Evolutionary conservation across 2,113 vertebrate genomes (phyloP).

Genomic region (Eretmochelys imbricata): DNA sequence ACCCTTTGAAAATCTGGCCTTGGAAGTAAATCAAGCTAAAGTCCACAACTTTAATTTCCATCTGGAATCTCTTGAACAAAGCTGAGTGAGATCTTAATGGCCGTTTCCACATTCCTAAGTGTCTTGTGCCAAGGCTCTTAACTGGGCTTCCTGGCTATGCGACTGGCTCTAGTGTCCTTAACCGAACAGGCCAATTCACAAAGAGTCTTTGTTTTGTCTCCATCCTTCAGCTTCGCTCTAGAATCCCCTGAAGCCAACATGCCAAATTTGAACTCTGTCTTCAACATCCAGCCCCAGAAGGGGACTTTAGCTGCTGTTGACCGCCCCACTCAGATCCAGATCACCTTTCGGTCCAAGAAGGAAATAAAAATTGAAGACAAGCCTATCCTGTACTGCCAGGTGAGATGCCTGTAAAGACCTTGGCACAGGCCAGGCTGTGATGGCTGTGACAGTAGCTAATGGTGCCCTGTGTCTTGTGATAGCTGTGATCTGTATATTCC

Average conservation of each 20-base stretch:
- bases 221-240: conserved; percentile 82
- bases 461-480: accelerated
- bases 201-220: neutral
- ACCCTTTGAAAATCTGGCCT: neutral
- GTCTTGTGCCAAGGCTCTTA: accelerated
- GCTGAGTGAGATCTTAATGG: neutral
- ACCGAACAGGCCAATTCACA: neutral
- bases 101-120: neutral
- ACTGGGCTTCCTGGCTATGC: neutral
- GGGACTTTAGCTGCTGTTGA: conserved; percentile 77
- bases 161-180: neutral
- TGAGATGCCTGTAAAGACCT: conserved; percentile 54
- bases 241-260: conserved; percentile 48
- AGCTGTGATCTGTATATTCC: neutral
- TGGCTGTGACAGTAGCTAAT: neutral
- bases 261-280: conserved; percentile 75
- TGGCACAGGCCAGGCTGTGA: no score
- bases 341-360: conserved; percentile 80
- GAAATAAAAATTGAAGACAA: conserved; percentile 82
- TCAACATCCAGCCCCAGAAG: conserved; percentile 81
- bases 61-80: neutral
- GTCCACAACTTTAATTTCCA: neutral
- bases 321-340: conserved; percentile 75
- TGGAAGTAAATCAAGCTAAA: neutral
- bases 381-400: conserved; percentile 87